A percentile compares a stretch with the other conserved stretches of the same genome.
phyloP scores from a whole-genome alignment of 2,888 invertebrate species.

The Liopterus haemorrhoidalis region DNA sequence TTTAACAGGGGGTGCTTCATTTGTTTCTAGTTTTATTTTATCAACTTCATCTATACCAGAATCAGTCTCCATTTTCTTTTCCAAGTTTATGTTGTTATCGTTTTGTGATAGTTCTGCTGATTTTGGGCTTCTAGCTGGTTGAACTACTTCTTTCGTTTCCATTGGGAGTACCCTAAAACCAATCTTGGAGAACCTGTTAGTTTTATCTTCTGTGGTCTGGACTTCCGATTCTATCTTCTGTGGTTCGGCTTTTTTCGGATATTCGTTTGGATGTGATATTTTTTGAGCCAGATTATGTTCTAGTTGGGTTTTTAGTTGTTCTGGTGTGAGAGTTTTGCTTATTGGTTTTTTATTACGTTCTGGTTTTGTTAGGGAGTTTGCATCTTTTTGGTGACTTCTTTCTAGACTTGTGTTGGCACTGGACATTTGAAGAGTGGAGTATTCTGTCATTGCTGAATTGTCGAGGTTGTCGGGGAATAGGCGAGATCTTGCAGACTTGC shows the following conservation, averaged over 20 bases:
- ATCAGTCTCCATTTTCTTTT: conserved; percentile 29
- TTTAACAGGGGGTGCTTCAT: conserved; percentile 48
- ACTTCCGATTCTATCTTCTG: conserved; percentile 46
- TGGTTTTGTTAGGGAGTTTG: conserved; percentile 29
- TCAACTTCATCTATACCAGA: conserved; percentile 49
- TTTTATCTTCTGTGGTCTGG: conserved; percentile 53
- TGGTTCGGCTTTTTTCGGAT: conserved; percentile 12
- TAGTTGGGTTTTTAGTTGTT: conserved; percentile 39
- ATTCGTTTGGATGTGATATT: conserved; percentile 20
- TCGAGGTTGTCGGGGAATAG: conserved; percentile 45
- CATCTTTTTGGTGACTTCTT: conserved; percentile 35
- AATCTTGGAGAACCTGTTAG: conserved; percentile 57
- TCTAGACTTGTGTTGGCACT: conserved; percentile 43
- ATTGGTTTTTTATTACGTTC: conserved; percentile 29
- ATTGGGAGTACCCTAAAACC: conserved; percentile 60
- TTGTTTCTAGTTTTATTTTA: conserved; percentile 34
- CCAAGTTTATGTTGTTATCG: conserved; percentile 42
- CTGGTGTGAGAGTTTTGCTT: conserved; percentile 36
- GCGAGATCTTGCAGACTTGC: conserved; percentile 39
- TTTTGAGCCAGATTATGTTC: conserved; percentile 39
- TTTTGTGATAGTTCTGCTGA: conserved; percentile 42
- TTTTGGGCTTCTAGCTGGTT: conserved; percentile 38
- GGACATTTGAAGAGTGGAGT: conserved; percentile 44
- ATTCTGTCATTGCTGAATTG: conserved; percentile 43
- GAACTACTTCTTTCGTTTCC: conserved; percentile 28